Evolutionary conservation across 2,113 vertebrate genomes (phyloP).

Genomic region (Phrynosoma blainvillii): DNA sequence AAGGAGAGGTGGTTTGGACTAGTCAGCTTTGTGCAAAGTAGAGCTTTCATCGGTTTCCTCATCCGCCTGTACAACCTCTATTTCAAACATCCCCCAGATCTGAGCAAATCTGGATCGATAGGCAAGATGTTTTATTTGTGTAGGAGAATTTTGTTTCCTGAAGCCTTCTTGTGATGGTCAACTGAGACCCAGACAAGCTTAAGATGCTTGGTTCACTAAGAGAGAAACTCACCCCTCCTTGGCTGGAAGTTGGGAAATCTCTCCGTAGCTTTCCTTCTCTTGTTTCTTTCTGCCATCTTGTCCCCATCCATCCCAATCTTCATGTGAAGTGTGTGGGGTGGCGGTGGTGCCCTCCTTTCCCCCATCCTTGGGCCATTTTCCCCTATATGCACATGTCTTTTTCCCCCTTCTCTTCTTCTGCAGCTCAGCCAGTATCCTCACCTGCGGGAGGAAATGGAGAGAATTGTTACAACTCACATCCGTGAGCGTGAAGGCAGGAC

Average conservation of each 20-base stretch:
- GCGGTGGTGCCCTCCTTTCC: constrained; percentile 38
- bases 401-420: constrained; percentile 60
- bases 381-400: constrained; percentile 72
- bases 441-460: constrained; percentile 97
- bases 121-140: constrained; percentile 23
- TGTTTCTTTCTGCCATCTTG: constrained; percentile 7
- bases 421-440: constrained; percentile 97
- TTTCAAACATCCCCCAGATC: neutral
- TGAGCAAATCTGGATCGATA: neutral
- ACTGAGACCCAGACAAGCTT: neutral
- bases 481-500: constrained; percentile 94
- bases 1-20: neutral
- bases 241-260: constrained; percentile 63
- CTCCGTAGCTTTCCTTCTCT: constrained; percentile 50
- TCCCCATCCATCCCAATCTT: neutral
- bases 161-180: constrained; percentile 18
- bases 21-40: neutral
- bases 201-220: neutral
- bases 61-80: neutral
- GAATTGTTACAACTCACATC: constrained; percentile 97
- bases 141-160: neutral
- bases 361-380: constrained; percentile 37
- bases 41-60: neutral
- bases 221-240: neutral
- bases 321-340: constrained; percentile 35